A percentile compares a stretch with the other conserved stretches of the same genome.
Evolutionary conservation across 1,140 invertebrate species (phyloP).

Genomic region (Eulimnadia texana): DNA sequence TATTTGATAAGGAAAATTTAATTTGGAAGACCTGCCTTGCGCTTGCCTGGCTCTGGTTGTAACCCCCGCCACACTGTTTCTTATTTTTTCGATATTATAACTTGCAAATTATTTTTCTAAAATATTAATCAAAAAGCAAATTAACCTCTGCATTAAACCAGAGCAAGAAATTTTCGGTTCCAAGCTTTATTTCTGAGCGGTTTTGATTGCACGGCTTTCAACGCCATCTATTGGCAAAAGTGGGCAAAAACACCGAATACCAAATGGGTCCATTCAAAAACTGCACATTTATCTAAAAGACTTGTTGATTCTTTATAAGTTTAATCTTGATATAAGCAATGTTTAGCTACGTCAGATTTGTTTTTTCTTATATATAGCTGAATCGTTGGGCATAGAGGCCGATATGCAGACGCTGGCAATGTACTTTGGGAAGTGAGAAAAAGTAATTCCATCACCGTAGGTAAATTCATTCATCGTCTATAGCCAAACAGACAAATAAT

Average conservation of each 20-base stretch:
- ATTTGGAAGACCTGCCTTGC: not conserved
- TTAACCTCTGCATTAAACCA: not conserved
- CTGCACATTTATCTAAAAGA: too few relatives aligned
- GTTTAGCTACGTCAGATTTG: too few relatives aligned
- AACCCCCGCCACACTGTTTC: not conserved
- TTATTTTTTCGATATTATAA: not conserved
- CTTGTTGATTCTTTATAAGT: too few relatives aligned
- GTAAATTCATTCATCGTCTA: not conserved
- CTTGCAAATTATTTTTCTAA: not conserved
- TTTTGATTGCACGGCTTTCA: not conserved
- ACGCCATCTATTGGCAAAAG: not conserved
- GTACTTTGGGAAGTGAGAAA: constrained; percentile 9
- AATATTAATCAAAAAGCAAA: too few relatives aligned
- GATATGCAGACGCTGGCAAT: constrained; percentile 11
- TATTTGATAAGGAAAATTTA: not conserved
- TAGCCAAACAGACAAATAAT: not conserved
- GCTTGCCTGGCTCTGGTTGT: not conserved
- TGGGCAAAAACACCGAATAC: not conserved
- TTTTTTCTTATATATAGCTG: too few relatives aligned
- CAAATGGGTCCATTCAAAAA: too few relatives aligned
- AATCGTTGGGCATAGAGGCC: constrained; percentile 10
- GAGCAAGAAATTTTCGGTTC: not conserved
- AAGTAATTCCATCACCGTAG: not conserved
- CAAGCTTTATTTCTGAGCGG: not conserved
- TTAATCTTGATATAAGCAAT: too few relatives aligned